Conservation (phyloP, 1,140 invertebrate species). For the Penaeus vannamei region DNA sequence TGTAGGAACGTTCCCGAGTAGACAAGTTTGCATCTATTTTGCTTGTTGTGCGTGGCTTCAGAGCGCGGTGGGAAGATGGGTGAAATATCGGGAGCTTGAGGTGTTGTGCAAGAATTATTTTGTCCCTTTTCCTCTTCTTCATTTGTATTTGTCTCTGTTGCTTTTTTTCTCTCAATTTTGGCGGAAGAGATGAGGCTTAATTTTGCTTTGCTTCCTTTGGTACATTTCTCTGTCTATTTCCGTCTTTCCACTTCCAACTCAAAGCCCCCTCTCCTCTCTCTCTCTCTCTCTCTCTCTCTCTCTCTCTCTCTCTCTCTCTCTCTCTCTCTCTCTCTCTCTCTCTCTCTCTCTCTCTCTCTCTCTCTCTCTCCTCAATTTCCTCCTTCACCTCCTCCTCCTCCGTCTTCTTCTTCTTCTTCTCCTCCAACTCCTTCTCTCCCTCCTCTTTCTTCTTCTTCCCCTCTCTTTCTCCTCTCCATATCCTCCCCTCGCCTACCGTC, state of each 20-base stretch:
- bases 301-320: neutral
- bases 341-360: neutral
- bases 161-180: neutral
- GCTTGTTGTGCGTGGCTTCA: neutral
- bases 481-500: too few species aligned
- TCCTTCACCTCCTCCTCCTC: neutral
- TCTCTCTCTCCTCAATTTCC: neutral
- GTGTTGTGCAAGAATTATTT: neutral
- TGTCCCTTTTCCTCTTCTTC: neutral
- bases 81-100: neutral
- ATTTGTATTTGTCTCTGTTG: neutral
- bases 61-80: slow-evolving; percentile 7
- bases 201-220: too few species aligned
- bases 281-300: neutral
- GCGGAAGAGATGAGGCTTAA: too few species aligned
- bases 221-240: neutral
- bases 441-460: neutral
- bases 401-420: neutral
- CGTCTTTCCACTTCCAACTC: neutral
- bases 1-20: too few species aligned
- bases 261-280: neutral
- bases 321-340: neutral
- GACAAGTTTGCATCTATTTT: neutral
- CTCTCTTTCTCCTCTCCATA: neutral
- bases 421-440: neutral